These are phyloP conservation scores for Oncorhynchus gorbuscha DNA, from an alignment of 2,113 vertebrate genomes.

Conservation along the genomic window DNA sequence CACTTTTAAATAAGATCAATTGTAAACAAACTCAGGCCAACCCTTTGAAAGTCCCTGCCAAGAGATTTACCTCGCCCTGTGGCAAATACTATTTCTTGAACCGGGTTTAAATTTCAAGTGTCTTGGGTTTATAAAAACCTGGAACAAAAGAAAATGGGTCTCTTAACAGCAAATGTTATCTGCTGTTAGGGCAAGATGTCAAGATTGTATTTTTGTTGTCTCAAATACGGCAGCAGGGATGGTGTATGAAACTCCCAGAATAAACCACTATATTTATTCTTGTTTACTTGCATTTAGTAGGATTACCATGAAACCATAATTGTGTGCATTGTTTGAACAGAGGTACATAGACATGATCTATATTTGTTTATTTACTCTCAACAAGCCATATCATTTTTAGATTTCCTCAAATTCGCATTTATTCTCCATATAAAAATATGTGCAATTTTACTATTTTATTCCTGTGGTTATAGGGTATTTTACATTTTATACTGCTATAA, in stretches of 20 bases:
- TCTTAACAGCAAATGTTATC: slow-evolving; percentile 81
- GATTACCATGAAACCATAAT: slow-evolving; percentile 51
- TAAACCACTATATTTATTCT: slow-evolving; percentile 67
- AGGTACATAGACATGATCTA: slow-evolving; percentile 30
- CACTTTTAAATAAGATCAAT: slow-evolving; percentile 84
- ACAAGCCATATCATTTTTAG: slow-evolving; percentile 7
- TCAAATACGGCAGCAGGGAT: slow-evolving; percentile 69
- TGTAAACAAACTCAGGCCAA: slow-evolving; percentile 82
- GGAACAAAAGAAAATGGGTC: slow-evolving; percentile 80
- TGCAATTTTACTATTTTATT: not conserved
- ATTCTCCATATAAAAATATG: not conserved
- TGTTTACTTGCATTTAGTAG: slow-evolving; percentile 64
- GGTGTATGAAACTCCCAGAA: slow-evolving; percentile 73
- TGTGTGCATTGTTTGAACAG: slow-evolving; percentile 40
- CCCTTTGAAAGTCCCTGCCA: slow-evolving; percentile 79
- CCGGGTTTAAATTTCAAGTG: slow-evolving; percentile 83
- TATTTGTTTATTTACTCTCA: slow-evolving; percentile 16
- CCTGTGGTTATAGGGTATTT: slow-evolving; percentile 1
- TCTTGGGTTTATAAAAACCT: slow-evolving; percentile 80
- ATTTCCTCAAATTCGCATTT: not conserved
- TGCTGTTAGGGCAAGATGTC: slow-evolving; percentile 79
- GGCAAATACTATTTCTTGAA: slow-evolving; percentile 83
- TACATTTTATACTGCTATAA: slow-evolving; percentile 7
- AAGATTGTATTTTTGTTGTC: slow-evolving; percentile 80
- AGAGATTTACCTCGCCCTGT: slow-evolving; percentile 83